Base-by-base conservation (phyloP, 2,888 invertebrate species). In the Capitulum mitella region DNA sequence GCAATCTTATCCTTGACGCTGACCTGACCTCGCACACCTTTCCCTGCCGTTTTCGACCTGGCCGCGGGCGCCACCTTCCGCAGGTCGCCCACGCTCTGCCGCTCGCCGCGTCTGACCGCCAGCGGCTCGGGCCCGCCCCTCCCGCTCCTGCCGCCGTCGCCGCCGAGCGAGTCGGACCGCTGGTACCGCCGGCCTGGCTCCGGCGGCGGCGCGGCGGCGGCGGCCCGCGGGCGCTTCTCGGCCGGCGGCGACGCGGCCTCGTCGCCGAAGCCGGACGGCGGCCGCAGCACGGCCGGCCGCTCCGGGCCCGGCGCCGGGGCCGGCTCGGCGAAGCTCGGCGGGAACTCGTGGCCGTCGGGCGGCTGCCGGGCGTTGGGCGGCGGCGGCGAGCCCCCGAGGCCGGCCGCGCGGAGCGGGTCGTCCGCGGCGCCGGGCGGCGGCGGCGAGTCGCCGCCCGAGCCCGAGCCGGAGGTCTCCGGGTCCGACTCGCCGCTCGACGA, bases 1-100 rank as follows among this genome's bases (percentile, higher is more conserved):
- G 93, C 93, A 83, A 94, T 94, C 87, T 93, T 93, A 84, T 93
- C 93, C 84, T 91, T 90, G 79, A 94, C 93, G 83, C 93, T 93
- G 29, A 32, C 26, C 22, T 70, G 37, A 1, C 70, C 70, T 1
- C 70, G 70, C 0, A 40, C 12, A 26, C 70, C 16, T 26, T 37
- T 70, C 26, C 19, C 70, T 3, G 19, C 12, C 5, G 6, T 8
- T 3, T 5, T 19, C 3, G 70, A 6, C 12, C 70, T 29, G 26
- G 22, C 40, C 26, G 19, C 40, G 2, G 70, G 3, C 82, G 90
- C 90, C 86, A 92, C 92, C 81, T 92, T 92, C 84, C 91, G 90
- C 82, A 92, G 92, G 86, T 93, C 92, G 85, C 92, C 80, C 32
- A 81, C 78, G 32, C 81, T 80, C 81, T 81, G 81, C 3, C 81